Conservation (phyloP, 2,113 vertebrate genomes). For the Hydropotes inermis region DNA sequence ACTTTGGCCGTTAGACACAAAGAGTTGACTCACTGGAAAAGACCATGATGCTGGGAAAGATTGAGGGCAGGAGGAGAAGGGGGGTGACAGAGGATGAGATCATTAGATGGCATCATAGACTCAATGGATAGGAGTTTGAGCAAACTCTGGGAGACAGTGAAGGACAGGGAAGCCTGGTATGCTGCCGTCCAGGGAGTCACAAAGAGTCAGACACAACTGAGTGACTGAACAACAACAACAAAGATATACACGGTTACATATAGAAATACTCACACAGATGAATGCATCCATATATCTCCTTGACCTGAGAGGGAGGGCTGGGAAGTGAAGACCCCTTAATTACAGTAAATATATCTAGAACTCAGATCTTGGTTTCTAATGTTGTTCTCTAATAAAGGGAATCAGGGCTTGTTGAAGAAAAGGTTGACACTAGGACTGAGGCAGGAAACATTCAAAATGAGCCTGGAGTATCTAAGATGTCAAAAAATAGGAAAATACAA, state of each 20-base stretch:
- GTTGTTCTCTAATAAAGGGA: neutral
- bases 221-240: neutral
- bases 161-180: neutral
- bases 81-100: neutral
- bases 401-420: neutral
- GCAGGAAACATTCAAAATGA: neutral
- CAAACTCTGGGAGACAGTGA: neutral
- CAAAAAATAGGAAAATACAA: neutral
- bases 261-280: neutral
- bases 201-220: neutral
- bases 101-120: neutral
- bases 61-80: neutral
- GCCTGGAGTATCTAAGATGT: neutral
- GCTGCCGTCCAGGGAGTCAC: fast-evolving
- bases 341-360: neutral
- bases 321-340: neutral
- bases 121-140: neutral
- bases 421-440: neutral
- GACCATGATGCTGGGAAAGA: neutral
- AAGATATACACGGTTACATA: neutral
- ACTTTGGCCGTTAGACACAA: neutral
- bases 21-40: neutral
- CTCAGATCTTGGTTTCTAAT: neutral
- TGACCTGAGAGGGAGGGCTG: neutral
- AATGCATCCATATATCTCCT: neutral